These are phyloP conservation scores for Eulacestoma nigropectus DNA, from an alignment of 2,113 vertebrate species.

Conservation along the genomic window DNA sequence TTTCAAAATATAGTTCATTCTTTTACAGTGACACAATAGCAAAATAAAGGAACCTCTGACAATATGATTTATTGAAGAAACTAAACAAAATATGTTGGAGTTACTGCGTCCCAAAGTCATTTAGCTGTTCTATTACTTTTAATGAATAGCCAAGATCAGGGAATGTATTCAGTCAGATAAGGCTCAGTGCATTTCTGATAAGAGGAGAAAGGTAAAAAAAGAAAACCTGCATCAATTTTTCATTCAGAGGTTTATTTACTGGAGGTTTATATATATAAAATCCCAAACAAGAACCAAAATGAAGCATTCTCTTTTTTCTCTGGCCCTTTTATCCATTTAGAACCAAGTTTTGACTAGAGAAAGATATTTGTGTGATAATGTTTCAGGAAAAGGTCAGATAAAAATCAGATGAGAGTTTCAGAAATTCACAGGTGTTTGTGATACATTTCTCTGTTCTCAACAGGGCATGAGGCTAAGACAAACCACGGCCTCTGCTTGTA, in stretches of 20 bases:
- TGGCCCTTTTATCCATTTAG: background rate
- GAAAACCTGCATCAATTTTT: slow-evolving; percentile 59
- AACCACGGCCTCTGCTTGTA: background rate
- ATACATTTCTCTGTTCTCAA: background rate
- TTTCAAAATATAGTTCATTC: slow-evolving; percentile 59
- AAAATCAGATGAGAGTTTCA: slow-evolving; percentile 23
- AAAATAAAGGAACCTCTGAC: slow-evolving; percentile 68
- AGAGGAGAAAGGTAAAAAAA: slow-evolving; percentile 38
- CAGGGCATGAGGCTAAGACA: background rate
- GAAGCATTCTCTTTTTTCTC: background rate
- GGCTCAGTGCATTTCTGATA: slow-evolving; percentile 62
- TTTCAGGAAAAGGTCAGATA: slow-evolving; percentile 30
- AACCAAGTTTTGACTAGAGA: background rate
- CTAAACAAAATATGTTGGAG: slow-evolving; percentile 61
- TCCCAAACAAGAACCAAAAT: background rate
- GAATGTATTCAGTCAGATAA: slow-evolving; percentile 44
- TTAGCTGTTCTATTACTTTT: slow-evolving; percentile 74
- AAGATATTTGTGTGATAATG: background rate
- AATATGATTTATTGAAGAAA: slow-evolving; percentile 68
- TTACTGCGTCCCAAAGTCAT: slow-evolving; percentile 59
- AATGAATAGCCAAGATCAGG: slow-evolving; percentile 69
- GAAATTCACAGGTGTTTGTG: background rate
- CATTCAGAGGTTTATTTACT: slow-evolving; percentile 23
- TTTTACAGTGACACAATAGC: slow-evolving; percentile 47
- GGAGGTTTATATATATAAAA: background rate